These are phyloP conservation scores for Neodon shergylaensis DNA, from an alignment of 2,113 vertebrate genomes.

Conservation along the genomic window DNA sequence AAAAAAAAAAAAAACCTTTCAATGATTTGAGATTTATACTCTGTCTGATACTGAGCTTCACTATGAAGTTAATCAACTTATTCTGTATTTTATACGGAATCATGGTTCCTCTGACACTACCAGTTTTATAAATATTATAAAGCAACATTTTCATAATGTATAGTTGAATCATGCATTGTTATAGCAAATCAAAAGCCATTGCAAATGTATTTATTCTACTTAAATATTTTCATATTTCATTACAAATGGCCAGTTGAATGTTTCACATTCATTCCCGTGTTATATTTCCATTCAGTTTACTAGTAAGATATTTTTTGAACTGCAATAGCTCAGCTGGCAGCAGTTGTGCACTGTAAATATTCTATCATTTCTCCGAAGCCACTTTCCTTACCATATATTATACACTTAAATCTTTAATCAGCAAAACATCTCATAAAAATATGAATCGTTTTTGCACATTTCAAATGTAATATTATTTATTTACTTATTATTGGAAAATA, in stretches of 20 bases:
- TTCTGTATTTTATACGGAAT: background rate
- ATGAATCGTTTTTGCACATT: background rate
- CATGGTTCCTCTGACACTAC: background rate
- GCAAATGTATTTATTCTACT: conserved; percentile 64
- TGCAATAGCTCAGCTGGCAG: conserved; percentile 50
- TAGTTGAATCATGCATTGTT: conserved; percentile 51
- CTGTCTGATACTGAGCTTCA: background rate
- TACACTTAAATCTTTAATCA: background rate
- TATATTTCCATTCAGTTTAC: conserved; percentile 77
- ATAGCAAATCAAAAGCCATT: conserved; percentile 75
- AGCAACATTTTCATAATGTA: conserved; percentile 51
- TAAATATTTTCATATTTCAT: conserved; percentile 74
- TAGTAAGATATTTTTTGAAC: conserved; percentile 69
- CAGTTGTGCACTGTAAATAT: conserved; percentile 70
- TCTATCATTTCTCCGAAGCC: conserved; percentile 57
- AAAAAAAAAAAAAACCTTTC: too few species aligned
- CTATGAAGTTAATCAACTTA: background rate
- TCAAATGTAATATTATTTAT: background rate
- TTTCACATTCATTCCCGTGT: conserved; percentile 51
- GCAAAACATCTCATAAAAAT: background rate
- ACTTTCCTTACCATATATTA: background rate
- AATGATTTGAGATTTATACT: background rate
- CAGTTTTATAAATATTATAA: conserved; percentile 50
- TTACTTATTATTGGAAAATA: background rate
- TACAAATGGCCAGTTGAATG: conserved; percentile 72